Evolutionary conservation across 2,113 vertebrate species (phyloP).

Genomic region (Phalacrocorax aristotelis): DNA sequence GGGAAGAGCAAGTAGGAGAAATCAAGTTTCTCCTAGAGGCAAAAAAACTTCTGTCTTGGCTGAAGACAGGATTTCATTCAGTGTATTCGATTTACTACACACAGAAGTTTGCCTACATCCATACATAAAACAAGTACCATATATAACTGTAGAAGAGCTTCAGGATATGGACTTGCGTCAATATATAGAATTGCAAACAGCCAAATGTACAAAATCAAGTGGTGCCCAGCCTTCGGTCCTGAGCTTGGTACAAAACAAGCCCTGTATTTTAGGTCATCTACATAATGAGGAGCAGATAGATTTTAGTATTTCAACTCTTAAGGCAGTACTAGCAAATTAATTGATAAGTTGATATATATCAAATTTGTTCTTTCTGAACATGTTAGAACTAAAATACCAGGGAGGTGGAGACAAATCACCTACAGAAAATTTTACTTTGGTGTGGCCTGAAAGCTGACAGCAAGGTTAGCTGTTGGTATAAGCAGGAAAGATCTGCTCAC

Average conservation of each 20-base stretch:
- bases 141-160: background rate
- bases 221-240: rapidly evolving
- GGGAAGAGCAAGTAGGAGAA: background rate
- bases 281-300: background rate
- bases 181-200: background rate
- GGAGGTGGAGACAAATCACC: background rate
- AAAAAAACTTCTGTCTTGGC: background rate
- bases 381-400: background rate
- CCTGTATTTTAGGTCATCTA: rapidly evolving
- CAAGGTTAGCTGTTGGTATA: background rate
- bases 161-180: background rate
- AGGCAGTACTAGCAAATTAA: background rate
- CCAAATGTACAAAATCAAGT: background rate
- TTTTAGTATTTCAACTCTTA: background rate
- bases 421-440: background rate
- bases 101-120: background rate
- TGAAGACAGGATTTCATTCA: background rate
- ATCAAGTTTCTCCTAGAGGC: background rate
- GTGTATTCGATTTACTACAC: background rate
- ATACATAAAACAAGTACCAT: background rate
- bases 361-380: background rate
- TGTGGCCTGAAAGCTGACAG: background rate
- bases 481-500: background rate
- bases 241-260: background rate
- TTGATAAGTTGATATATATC: rapidly evolving